Evolutionary conservation across 64 coral and sea anemone genomes (phyloP).

Genomic region (Astreopora myriophthalma): DNA sequence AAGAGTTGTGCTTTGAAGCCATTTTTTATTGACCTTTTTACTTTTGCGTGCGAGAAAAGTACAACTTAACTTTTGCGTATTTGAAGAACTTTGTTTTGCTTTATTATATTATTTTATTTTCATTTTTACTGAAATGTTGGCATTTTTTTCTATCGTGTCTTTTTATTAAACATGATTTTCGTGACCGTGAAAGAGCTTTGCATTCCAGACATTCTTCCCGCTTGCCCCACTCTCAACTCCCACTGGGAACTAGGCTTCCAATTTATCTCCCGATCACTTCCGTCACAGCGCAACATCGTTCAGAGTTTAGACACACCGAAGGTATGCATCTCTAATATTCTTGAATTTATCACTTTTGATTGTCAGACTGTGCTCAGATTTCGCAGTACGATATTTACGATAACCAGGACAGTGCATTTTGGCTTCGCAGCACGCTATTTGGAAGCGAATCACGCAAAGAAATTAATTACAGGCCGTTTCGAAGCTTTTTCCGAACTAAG

Average conservation of each 20-base stretch:
- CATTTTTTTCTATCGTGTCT: background rate
- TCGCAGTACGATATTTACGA: background rate
- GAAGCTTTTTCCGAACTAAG: background rate
- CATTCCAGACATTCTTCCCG: background rate
- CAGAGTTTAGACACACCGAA: background rate
- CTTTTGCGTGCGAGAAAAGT: too few relatives aligned
- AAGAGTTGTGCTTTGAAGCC: too few relatives aligned
- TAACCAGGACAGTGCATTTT: background rate
- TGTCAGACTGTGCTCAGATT: background rate
- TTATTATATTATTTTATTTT: too few relatives aligned
- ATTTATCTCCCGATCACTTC: background rate
- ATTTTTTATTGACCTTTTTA: too few relatives aligned
- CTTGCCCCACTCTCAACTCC: background rate
- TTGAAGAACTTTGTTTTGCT: too few relatives aligned
- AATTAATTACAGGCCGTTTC: background rate
- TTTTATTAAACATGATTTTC: background rate
- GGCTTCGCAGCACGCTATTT: background rate
- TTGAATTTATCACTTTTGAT: background rate
- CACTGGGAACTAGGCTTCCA: background rate
- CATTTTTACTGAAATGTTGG: too few relatives aligned
- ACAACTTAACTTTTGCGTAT: too few relatives aligned
- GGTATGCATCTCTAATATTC: conserved; percentile 1
- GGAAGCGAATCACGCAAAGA: background rate
- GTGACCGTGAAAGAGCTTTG: background rate
- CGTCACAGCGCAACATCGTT: background rate